Conservation (phyloP, 2,888 invertebrate species). For the Lasioglossum marginatum region DNA sequence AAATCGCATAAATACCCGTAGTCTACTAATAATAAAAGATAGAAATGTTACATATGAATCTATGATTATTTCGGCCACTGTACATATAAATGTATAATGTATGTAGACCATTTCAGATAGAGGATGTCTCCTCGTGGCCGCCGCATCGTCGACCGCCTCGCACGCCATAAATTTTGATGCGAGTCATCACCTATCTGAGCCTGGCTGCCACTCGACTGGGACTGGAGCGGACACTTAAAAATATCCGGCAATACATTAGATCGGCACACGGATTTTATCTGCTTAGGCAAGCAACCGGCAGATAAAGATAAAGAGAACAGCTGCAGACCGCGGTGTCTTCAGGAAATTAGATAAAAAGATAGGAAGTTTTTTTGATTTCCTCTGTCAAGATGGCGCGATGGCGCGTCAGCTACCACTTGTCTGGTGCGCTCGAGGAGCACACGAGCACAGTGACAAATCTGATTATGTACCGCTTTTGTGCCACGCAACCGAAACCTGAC, state of each 20-base stretch:
- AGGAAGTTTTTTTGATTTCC: conserved; percentile 26
- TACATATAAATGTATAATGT: too few species aligned
- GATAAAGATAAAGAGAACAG: conserved; percentile 48
- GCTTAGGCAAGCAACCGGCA: conserved; percentile 23
- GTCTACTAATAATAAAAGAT: too few species aligned
- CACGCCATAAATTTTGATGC: background rate
- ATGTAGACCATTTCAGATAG: background rate
- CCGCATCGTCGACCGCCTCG: background rate
- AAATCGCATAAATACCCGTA: too few species aligned
- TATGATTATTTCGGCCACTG: too few species aligned
- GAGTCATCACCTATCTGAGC: conserved; percentile 4
- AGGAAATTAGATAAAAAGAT: conserved; percentile 53
- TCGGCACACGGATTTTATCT: conserved; percentile 21
- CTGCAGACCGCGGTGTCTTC: conserved; percentile 35
- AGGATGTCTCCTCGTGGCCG: background rate
- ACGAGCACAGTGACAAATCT: conserved; percentile 25
- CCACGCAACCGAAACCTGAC: background rate
- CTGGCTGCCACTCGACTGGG: background rate
- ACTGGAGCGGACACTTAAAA: conserved; percentile 1
- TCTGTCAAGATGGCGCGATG: background rate
- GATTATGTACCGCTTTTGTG: background rate
- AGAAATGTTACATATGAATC: too few species aligned
- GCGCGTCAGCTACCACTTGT: conserved; percentile 9
- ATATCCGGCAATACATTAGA: conserved; percentile 27
- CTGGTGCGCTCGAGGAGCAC: background rate